Evolutionary conservation across 2,888 invertebrate species (phyloP), one percentile per base, ranked within the genome.

Genomic region (Acheta domesticus): DNA sequence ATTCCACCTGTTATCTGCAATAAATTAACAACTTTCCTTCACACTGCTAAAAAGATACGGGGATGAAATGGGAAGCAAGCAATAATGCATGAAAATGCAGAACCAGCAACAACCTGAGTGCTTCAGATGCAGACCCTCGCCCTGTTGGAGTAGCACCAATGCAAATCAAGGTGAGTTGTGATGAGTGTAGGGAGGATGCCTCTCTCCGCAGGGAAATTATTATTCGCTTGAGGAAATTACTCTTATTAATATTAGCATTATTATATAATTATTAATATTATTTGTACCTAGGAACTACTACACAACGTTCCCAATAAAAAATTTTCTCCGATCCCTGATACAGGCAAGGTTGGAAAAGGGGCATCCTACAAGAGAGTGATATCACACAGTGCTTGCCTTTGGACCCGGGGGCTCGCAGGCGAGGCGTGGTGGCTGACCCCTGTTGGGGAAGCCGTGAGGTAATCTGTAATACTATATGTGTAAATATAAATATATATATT

Each of bases 21-120:
- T 80, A 80, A 76, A 77, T 73, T 77, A 79, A 81, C 79, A 79
- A 81, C 79, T 77, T 76, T 79, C 79, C 80, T 80, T 78, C 80
- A 80, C 81, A 78, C 48, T 73, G 79, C 48, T 21, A 76, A 76
- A 79, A 48, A 79, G 75, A 77, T 62, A 78, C 77, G 79, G 79
- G 80, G 80, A 73, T 77, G 76, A 77, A 79, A 79, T 73, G 78
- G 79, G 77, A 79, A 80, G 78, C 74, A 80, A 80, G 81, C 81
- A 79, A 80, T 21, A 77, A 75, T 36, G 48, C 50, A 75, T 36
- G 20, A 77, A 74, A 77, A 78, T 77, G 80, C 77, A 74, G 50
- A 75, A 49, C 48, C 76, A 49, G 48, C 74, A 23, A 73, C 79
- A 79, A 80, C 80, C 79, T 78, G 79, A 78, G 80, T 78, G 79